Base-by-base conservation (phyloP, 2,797 vertebrate species). In the Anolis apletophallus region DNA sequence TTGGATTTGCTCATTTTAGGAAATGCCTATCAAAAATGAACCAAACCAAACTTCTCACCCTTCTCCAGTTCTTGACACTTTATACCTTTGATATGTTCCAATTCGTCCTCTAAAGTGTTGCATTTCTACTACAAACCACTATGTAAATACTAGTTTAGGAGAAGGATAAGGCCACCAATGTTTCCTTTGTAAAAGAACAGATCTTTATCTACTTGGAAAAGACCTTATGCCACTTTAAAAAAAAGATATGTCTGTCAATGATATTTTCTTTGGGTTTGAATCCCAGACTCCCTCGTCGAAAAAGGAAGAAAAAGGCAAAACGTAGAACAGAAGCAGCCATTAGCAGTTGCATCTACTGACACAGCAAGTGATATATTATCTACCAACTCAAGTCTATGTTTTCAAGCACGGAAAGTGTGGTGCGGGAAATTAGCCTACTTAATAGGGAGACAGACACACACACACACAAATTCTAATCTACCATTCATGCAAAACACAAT, bases 401-500 rank as follows among this genome's bases (percentile, higher is more conserved):
- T 77, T 77, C 55, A 73, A 46, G 83, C 81, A 80, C 57, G 11
- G 55, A 40, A 77, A 89, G 93, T 64, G 54, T 64, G 57, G 26
- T 83, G 19, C 85, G 87, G 80, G 84, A 91, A 94, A 88, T 69
- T 0, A 86, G 88, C 59, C 82, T 89, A 16, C 77, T 89, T 17
- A 83, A 57, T 11, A 11, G 87, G 87, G 90, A 83, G 94, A 91
- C 83, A 90, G 90, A 90, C 88, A 89, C 89, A 90, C 89, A 90
- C 88, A 89, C 89, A 90, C 89, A 86, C 88, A 90, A 90, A 90
- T 86, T 89, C 84, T 91, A 93, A 95, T 91, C 82, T 91, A 84
- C 91, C 93, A 91, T 92, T 91, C 91, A 89, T 72, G 89, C 93
- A 90, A 91, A 87, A 83, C 92, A 91, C 92, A 82, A 90, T 84